Conservation (phyloP, 2,888 invertebrate species). For the Epinotia ramella region DNA sequence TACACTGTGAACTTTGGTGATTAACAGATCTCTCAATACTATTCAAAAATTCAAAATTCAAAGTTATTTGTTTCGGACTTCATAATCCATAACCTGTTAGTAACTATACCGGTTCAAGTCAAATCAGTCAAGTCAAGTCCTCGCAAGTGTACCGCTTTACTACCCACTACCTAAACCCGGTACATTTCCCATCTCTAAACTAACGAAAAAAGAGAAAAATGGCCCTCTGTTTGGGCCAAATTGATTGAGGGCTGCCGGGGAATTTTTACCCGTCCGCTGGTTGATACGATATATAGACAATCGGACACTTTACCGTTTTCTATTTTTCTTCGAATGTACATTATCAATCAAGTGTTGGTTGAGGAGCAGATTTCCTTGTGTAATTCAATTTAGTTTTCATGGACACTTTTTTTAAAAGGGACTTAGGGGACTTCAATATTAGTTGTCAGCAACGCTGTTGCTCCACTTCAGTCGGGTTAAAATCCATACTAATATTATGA, state of each 20-base stretch:
- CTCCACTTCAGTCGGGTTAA: no score
- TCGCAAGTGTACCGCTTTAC: not conserved
- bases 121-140: no score
- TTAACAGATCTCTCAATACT: not conserved
- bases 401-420: not conserved
- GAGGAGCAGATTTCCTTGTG: not conserved
- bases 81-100: no score
- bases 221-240: conserved; percentile 42
- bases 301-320: conserved; percentile 22
- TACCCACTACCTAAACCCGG: not conserved
- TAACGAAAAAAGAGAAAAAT: conserved; percentile 44
- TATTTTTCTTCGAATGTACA: conserved; percentile 21
- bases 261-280: conserved; percentile 40
- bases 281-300: conserved; percentile 40
- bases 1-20: not conserved
- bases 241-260: conserved; percentile 46
- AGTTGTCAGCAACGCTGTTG: no score
- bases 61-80: no score
- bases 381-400: conserved; percentile 16
- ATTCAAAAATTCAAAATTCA: no score
- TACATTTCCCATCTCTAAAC: conserved; percentile 31
- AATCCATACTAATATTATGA: no score
- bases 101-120: not conserved
- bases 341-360: conserved; percentile 25
- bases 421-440: no score